phyloP scores from a whole-genome alignment of 2,797 vertebrate genomes.

The Knipowitschia caucasica region DNA sequence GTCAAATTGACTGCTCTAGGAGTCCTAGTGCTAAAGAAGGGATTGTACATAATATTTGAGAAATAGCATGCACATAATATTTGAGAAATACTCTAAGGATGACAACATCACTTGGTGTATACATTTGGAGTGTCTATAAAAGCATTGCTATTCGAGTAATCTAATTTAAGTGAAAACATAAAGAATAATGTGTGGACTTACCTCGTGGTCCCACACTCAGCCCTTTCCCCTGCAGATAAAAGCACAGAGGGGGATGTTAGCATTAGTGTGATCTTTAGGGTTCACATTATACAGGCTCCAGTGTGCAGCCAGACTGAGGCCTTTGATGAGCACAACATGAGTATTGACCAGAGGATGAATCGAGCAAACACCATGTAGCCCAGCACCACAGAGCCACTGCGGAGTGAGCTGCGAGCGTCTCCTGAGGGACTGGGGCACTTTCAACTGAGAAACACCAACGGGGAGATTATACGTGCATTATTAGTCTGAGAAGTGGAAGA shows the following conservation, averaged over 20 bases:
- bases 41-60: too few species aligned
- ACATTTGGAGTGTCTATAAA: too few species aligned
- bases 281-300: constrained; percentile 40
- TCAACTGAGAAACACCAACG: constrained; percentile 33
- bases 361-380: constrained; percentile 50
- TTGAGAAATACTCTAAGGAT: neutral
- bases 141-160: neutral
- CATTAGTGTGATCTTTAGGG: constrained; percentile 32
- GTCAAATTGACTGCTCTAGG: too few species aligned
- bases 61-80: neutral
- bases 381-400: constrained; percentile 61
- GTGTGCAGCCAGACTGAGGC: constrained; percentile 33
- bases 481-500: constrained; percentile 15
- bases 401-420: constrained; percentile 35
- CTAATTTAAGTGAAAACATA: neutral
- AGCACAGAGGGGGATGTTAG: constrained; percentile 42
- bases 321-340: constrained; percentile 52
- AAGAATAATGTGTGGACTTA: constrained; percentile 62
- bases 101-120: too few species aligned
- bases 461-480: constrained; percentile 29
- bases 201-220: constrained; percentile 96
- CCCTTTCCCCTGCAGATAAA: constrained; percentile 86
- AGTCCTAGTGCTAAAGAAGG: too few species aligned
- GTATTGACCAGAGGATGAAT: constrained; percentile 67
- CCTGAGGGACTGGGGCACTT: constrained; percentile 42